Evolutionary conservation across 2,888 invertebrate genomes (phyloP).

Genomic region (Chloroclysta siterata): DNA sequence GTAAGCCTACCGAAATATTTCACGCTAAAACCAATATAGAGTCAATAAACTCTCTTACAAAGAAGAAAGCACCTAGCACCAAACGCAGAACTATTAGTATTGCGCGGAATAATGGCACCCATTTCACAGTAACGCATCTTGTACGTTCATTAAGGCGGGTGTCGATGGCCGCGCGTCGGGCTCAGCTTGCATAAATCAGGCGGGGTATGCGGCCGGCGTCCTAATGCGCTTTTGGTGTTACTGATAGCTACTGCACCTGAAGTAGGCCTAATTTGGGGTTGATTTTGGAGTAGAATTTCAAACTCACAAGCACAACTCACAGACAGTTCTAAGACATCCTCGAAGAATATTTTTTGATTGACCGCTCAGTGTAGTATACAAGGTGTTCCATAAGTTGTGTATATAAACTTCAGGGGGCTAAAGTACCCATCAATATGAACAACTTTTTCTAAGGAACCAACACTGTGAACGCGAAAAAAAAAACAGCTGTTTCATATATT

Average conservation of each 20-base stretch:
- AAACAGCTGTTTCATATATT: no score
- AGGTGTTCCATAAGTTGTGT: no score
- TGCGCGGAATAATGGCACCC: conserved; percentile 77
- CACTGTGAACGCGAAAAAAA: no score
- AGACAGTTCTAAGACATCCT: background rate
- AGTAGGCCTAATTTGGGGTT: conserved; percentile 45
- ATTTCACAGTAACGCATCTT: conserved; percentile 76
- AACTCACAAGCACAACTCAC: background rate
- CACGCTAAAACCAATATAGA: no score
- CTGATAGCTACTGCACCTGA: conserved; percentile 67
- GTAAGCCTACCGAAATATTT: no score
- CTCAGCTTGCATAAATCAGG: conserved; percentile 81
- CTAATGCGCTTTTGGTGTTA: conserved; percentile 83
- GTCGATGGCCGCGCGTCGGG: conserved; percentile 74
- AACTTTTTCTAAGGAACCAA: no score
- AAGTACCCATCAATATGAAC: no score
- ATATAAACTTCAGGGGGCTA: no score
- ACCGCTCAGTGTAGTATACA: no score
- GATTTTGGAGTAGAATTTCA: conserved; percentile 6
- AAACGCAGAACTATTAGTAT: conserved; percentile 64
- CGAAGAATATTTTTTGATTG: no score
- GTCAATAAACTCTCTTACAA: no score
- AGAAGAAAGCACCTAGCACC: no score
- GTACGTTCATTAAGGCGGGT: conserved; percentile 78
- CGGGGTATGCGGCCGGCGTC: conserved; percentile 74